Conservation (phyloP, 2,888 invertebrate species). For the Galerucella nymphaeae region DNA sequence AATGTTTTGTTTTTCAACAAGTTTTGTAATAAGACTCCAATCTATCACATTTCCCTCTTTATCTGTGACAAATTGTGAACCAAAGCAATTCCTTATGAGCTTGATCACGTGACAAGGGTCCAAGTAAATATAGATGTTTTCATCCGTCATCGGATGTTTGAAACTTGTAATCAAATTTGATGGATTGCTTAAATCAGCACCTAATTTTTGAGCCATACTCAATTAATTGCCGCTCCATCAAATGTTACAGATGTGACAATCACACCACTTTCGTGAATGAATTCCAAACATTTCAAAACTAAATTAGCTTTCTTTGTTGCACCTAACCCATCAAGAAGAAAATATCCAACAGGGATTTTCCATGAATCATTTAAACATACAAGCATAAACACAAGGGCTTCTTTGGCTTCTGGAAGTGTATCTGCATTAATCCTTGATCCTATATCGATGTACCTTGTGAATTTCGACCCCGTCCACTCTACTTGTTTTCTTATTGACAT, state of each 20-base stretch:
- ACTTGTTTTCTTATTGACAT: constrained; percentile 51
- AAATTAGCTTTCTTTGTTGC: constrained; percentile 42
- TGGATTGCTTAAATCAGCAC: constrained; percentile 35
- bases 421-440: constrained; percentile 47
- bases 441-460: constrained; percentile 50
- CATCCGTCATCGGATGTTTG: no score
- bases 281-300: constrained; percentile 31
- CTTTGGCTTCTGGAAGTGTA: no score
- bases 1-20: constrained; percentile 24
- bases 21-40: constrained; percentile 11
- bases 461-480: constrained; percentile 47
- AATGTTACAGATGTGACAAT: no score
- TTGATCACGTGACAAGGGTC: constrained; percentile 52
- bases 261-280: constrained; percentile 44
- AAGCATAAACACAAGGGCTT: no score
- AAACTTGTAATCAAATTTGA: constrained; percentile 20
- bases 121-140: constrained; percentile 23
- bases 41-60: no score
- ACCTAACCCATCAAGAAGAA: no score
- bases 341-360: constrained; percentile 52
- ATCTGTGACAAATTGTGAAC: background rate
- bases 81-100: constrained; percentile 31
- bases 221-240: constrained; percentile 50
- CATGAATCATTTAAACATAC: no score
- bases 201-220: constrained; percentile 38